A percentile compares a stretch with the other conserved stretches of the same genome.
Conservation (phyloP, 2,888 invertebrate species). For the Drosophila anomelani region DNA sequence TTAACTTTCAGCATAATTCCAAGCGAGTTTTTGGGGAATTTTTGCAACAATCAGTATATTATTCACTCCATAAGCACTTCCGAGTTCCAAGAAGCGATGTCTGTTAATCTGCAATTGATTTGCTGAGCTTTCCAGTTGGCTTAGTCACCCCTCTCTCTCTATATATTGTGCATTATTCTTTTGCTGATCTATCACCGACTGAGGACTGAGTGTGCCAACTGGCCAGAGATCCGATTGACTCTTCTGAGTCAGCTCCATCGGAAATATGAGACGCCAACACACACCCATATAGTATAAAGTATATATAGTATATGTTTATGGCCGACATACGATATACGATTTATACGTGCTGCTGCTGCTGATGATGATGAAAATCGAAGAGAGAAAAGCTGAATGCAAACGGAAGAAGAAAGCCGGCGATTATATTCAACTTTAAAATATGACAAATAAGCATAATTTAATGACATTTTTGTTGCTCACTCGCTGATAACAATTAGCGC, state of each 20-base stretch:
- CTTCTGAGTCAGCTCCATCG: slow-evolving; percentile 62
- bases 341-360: slow-evolving; percentile 49
- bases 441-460: slow-evolving; percentile 61
- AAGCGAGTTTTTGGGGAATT: neutral
- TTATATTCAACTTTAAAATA: slow-evolving; percentile 46
- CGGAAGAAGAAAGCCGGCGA: slow-evolving; percentile 14
- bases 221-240: slow-evolving; percentile 15
- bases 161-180: neutral
- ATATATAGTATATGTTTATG: neutral
- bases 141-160: slow-evolving; percentile 10
- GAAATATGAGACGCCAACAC: slow-evolving; percentile 50
- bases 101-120: slow-evolving; percentile 13
- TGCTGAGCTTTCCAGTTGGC: slow-evolving; percentile 8
- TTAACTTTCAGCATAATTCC: neutral
- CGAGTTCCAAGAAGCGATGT: slow-evolving; percentile 18
- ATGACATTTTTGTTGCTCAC: slow-evolving; percentile 29
- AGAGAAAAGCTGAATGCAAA: slow-evolving; percentile 2
- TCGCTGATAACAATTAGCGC: slow-evolving; percentile 59
- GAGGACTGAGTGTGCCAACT: slow-evolving; percentile 26
- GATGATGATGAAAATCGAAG: neutral
- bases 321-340: slow-evolving; percentile 5
- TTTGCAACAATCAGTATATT: neutral
- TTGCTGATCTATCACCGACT: slow-evolving; percentile 13
- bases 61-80: slow-evolving; percentile 4
- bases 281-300: neutral